Evolutionary conservation across 2,113 vertebrate genomes (phyloP).

Genomic region (Ailuropoda melanoleuca): DNA sequence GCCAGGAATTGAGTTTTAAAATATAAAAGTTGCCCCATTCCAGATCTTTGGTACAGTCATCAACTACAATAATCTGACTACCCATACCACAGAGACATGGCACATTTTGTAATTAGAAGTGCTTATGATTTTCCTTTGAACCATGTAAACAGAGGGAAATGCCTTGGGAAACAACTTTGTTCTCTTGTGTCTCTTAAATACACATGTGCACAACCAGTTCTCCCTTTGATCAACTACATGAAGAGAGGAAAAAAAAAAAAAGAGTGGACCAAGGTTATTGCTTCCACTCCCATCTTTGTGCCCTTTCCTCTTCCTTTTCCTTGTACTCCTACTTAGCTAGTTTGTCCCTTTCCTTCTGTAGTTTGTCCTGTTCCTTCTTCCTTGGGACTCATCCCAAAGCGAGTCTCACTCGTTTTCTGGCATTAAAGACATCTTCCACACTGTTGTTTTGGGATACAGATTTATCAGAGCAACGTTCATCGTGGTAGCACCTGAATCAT

Average conservation of each 20-base stretch:
- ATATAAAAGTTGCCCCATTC: conserved; percentile 58
- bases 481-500: conserved; percentile 36
- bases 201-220: conserved; percentile 4
- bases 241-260: background rate
- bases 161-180: conserved; percentile 49
- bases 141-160: conserved; percentile 52
- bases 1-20: conserved; percentile 16
- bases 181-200: conserved; percentile 77
- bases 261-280: conserved; percentile 86
- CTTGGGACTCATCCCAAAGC: conserved; percentile 93
- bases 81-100: conserved; percentile 74
- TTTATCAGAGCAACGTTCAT: conserved; percentile 79
- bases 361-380: conserved; percentile 96
- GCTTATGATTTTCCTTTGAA: conserved; percentile 68
- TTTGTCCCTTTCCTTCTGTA: conserved; percentile 96
- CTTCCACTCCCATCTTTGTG: conserved; percentile 96
- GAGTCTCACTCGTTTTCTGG: conserved; percentile 92
- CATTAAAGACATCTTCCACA: conserved; percentile 90
- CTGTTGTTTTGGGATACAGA: conserved; percentile 96
- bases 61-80: conserved; percentile 69
- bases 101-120: conserved; percentile 56
- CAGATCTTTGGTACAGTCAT: conserved; percentile 81
- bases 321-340: conserved; percentile 95
- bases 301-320: conserved; percentile 97
- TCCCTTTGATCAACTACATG: conserved; percentile 63